Percentiles rank a stretch among this genome's conserved stretches.
phyloP scores from a whole-genome alignment of 2,888 invertebrate genomes.

The Julus scanicus region DNA sequence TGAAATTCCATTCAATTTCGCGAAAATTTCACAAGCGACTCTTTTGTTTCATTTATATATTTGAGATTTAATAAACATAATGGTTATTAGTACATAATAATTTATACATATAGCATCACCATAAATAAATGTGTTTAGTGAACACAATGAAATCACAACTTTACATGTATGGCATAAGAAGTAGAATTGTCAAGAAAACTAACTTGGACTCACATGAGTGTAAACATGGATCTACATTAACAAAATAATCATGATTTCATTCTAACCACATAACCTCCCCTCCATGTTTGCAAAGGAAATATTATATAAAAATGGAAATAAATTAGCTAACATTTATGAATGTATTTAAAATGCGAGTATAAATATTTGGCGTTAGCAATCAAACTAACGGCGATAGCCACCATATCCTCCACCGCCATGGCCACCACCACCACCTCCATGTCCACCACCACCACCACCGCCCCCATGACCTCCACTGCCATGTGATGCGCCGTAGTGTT shows the following conservation, averaged over 20 bases:
- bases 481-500: slow-evolving; percentile 50
- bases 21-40: no score
- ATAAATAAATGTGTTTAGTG: neutral
- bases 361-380: neutral
- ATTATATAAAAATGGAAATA: neutral
- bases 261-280: neutral
- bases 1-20: no score
- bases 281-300: neutral
- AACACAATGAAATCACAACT: neutral
- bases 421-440: slow-evolving; percentile 27
- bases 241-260: neutral
- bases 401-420: slow-evolving; percentile 44
- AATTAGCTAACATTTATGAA: slow-evolving; percentile 8
- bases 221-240: no score
- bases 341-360: slow-evolving; percentile 11
- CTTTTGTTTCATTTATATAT: no score
- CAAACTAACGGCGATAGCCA: neutral
- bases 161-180: neutral
- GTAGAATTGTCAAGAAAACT: neutral
- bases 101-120: neutral
- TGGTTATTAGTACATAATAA: neutral
- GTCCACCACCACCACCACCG: slow-evolving; percentile 14
- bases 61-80: neutral
- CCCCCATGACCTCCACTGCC: slow-evolving; percentile 51
- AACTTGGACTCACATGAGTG: no score